Evolutionary conservation across 2,113 vertebrate species (phyloP), one percentile per base, ranked within the genome.

Genomic region (Chelonoidis abingdonii): DNA sequence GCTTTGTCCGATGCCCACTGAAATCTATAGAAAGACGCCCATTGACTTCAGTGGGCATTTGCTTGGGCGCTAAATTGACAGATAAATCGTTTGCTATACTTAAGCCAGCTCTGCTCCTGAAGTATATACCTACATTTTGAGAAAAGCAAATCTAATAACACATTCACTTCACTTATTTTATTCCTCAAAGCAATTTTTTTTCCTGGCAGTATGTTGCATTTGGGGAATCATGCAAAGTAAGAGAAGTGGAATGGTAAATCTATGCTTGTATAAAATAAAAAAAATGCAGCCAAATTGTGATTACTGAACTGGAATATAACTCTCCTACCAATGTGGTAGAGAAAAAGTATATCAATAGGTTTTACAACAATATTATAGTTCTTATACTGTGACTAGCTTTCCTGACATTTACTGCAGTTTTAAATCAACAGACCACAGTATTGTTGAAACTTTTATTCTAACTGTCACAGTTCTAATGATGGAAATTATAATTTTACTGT

Each of bases 341-440:
- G 95, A 95, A 87, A 86, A 80, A 35, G 83, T 88, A 96, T 95
- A 97, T 94, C 0, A 0, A 35, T 93, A 38, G 24, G 31, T 96
- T 98, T 95, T 89, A 97, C 82, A 96, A 95, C 93, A 97, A 98
- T 89, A 83, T 89, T 83, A 72, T 75, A 96, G 59, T 85, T 96
- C 86, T 93, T 97, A 95, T 53, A 91, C 27, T 81, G 3, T 86
- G 85, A 89, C 65, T 93, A 93, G 44, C 50, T 95, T 82, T 72
- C 87, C 56, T 54, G 52, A 91, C 86, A 95, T 96, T 98, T 96
- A 97, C 17, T 81, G 86, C 57, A 69, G 84, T 95, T 91, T 97
- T 96, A 93, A 97, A 95, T 96, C 96, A 96, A 93, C 90, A 95
- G 83, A 94, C 76, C 92, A 90, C 93, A 89, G 87, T 59, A 82